Evolutionary conservation across 2,888 invertebrate genomes (phyloP).

Genomic region (Aphodius sticticus): DNA sequence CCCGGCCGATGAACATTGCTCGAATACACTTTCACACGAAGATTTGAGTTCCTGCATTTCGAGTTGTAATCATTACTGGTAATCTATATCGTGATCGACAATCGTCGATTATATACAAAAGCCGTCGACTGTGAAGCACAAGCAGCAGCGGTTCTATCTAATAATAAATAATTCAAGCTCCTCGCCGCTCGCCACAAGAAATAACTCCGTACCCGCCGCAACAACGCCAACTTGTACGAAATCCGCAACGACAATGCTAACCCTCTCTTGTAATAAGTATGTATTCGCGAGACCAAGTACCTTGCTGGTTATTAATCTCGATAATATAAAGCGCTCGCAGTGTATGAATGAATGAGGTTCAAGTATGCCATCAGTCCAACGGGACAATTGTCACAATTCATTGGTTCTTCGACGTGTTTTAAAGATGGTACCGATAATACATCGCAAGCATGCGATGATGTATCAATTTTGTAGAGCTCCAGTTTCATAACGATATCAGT

Average conservation of each 20-base stretch:
- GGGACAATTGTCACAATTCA: not conserved
- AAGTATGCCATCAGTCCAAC: not conserved
- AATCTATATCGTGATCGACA: conserved; percentile 45
- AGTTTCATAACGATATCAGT: no score
- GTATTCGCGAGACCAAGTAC: not conserved
- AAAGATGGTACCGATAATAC: no score
- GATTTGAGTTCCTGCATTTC: conserved; percentile 39
- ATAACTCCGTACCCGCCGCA: not conserved
- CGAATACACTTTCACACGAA: conserved; percentile 29
- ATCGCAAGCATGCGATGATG: not conserved
- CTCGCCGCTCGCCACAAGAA: conserved; percentile 6
- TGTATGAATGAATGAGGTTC: not conserved
- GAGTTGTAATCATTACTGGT: conserved; percentile 41
- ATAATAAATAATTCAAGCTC: conserved; percentile 11
- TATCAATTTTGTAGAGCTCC: not conserved
- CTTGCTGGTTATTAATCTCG: not conserved
- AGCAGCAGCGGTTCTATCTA: not conserved
- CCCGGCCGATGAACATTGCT: not conserved
- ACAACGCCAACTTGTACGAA: conserved; percentile 8
- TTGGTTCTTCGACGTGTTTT: not conserved
- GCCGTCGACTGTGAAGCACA: conserved; percentile 39
- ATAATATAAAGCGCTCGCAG: not conserved
- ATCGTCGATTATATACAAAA: conserved; percentile 42
- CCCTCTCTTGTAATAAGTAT: not conserved
- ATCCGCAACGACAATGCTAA: not conserved